A percentile compares a stretch with the other conserved stretches of the same genome.
Evolutionary conservation across 2,888 invertebrate genomes (phyloP).

Genomic region (Eremobia ochroleuca): DNA sequence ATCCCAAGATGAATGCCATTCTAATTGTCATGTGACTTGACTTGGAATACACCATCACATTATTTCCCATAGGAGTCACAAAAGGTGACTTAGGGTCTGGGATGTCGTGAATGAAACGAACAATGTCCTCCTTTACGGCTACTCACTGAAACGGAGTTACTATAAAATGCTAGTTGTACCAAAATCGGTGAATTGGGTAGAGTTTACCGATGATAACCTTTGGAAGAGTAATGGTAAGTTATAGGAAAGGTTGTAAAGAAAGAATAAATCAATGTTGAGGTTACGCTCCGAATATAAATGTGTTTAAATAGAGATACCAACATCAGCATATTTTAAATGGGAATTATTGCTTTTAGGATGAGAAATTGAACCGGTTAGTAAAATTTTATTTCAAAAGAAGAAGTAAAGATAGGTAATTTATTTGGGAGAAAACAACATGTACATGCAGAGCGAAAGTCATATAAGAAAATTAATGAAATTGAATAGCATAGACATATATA

Average conservation of each 20-base stretch:
- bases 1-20: slow-evolving; percentile 29
- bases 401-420: neutral
- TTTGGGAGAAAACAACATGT: neutral
- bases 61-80: slow-evolving; percentile 49
- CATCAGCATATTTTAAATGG: slow-evolving; percentile 21
- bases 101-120: neutral
- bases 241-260: slow-evolving; percentile 45
- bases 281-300: slow-evolving; percentile 48
- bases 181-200: slow-evolving; percentile 3
- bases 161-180: slow-evolving; percentile 28
- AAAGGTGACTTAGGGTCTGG: slow-evolving; percentile 24
- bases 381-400: neutral
- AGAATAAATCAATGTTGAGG: slow-evolving; percentile 39
- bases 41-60: slow-evolving; percentile 31
- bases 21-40: slow-evolving; percentile 50
- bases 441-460: too few species aligned
- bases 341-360: slow-evolving; percentile 14
- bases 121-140: slow-evolving; percentile 3
- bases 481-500: too few species aligned
- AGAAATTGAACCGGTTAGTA: neutral
- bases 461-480: neutral
- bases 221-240: slow-evolving; percentile 34
- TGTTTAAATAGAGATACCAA: slow-evolving; percentile 32
- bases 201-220: slow-evolving; percentile 32
- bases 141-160: slow-evolving; percentile 3